phyloP scores from a whole-genome alignment of 2,113 vertebrate genomes.

The Myiagra hebetior region DNA sequence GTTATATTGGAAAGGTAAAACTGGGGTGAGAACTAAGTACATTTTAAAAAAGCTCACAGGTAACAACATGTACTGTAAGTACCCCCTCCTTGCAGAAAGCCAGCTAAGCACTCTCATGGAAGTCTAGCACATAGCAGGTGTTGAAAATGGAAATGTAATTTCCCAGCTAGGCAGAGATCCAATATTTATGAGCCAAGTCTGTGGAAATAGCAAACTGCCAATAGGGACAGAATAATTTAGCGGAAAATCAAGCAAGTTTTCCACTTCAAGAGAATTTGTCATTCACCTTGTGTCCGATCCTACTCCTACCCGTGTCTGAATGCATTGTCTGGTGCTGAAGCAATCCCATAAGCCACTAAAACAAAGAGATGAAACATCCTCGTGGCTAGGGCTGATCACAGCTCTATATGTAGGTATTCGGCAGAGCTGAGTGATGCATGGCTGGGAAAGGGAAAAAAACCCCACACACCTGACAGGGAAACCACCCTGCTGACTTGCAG shows the following conservation, averaged over 20 bases:
- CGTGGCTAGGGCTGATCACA: neutral
- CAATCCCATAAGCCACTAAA: neutral
- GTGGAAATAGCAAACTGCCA: conserved; percentile 59
- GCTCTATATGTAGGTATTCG: neutral
- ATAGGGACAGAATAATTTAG: conserved; percentile 50
- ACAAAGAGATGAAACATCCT: neutral
- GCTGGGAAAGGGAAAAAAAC: neutral
- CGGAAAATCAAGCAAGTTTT: conserved; percentile 19
- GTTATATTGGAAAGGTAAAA: neutral
- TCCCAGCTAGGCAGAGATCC: conserved; percentile 67
- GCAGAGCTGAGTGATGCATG: neutral
- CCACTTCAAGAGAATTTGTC: neutral
- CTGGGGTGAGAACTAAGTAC: neutral
- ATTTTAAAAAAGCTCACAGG: neutral
- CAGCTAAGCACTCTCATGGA: neutral
- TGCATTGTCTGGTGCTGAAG: neutral
- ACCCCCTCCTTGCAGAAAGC: neutral
- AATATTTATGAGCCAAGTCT: conserved; percentile 60
- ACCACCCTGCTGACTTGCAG: neutral
- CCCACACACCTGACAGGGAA: neutral
- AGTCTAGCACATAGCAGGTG: conserved; percentile 69
- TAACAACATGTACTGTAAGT: neutral
- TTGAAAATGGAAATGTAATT: conserved; percentile 72
- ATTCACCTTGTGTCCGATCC: neutral
- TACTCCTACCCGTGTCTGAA: neutral